Evolutionary conservation across 2,113 vertebrate species (phyloP).

Genomic region (Hiodon tergisus): DNA sequence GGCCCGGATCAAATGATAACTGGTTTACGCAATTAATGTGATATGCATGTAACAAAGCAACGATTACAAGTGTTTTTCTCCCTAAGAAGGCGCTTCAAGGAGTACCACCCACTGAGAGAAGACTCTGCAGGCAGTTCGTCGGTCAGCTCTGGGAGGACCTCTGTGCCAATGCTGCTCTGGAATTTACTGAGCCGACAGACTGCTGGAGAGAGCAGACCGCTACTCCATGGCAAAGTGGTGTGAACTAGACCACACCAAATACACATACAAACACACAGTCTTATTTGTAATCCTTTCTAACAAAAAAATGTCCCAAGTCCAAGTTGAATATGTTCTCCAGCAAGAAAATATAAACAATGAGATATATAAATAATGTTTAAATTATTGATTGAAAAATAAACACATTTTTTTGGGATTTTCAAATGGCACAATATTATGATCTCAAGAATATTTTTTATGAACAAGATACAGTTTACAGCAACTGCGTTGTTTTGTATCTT

Average conservation of each 20-base stretch:
- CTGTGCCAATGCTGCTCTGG: conserved; percentile 69
- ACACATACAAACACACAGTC: conserved; percentile 6
- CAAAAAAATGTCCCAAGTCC: neutral
- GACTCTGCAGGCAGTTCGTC: conserved; percentile 22
- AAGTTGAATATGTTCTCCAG: neutral
- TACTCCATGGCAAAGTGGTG: conserved; percentile 73
- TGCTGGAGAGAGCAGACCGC: conserved; percentile 73
- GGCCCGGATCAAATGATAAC: no score
- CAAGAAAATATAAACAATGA: neutral
- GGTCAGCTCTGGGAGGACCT: conserved; percentile 49
- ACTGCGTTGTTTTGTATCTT: neutral
- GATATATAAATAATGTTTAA: neutral
- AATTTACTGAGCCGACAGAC: conserved; percentile 61
- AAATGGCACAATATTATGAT: neutral
- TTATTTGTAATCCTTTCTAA: neutral
- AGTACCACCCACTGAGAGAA: conserved; percentile 51
- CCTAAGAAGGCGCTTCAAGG: conserved; percentile 62
- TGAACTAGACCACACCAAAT: conserved; percentile 42
- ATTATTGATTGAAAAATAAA: neutral
- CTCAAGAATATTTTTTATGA: neutral
- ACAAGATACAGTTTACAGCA: neutral
- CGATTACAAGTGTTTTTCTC: neutral
- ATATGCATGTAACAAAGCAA: no score
- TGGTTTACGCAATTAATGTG: no score
- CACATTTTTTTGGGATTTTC: neutral